A percentile compares a stretch with the other conserved stretches of the same genome.
Evolutionary conservation across 2,888 invertebrate species (phyloP).

Genomic region (Chrysolina americana): DNA sequence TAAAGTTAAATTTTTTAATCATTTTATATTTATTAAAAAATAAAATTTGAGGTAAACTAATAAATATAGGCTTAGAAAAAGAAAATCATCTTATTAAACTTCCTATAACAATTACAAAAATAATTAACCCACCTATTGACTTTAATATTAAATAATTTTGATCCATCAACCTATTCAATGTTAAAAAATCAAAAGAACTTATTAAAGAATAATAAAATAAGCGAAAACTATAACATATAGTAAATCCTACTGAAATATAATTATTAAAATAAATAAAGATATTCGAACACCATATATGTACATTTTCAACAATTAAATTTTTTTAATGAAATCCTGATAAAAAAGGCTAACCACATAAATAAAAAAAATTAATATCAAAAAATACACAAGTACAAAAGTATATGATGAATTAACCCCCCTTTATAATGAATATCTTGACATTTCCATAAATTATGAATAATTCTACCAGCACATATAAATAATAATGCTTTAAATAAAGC

Average conservation of each 20-base stretch:
- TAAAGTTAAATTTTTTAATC: conserved; percentile 60
- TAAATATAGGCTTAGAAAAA: conserved; percentile 71
- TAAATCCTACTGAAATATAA: conserved; percentile 74
- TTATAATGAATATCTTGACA: conserved; percentile 80
- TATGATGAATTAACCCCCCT: conserved; percentile 70
- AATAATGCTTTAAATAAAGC: conserved; percentile 83
- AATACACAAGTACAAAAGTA: conserved; percentile 73
- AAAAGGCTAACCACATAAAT: conserved; percentile 68
- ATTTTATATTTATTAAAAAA: conserved; percentile 68
- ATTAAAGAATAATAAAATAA: conserved; percentile 73
- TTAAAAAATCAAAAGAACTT: conserved; percentile 70
- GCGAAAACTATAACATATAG: conserved; percentile 63
- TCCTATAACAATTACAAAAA: conserved; percentile 73
- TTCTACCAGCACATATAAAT: conserved; percentile 80
- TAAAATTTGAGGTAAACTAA: conserved; percentile 72
- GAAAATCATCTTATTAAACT: conserved; percentile 73
- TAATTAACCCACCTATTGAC: conserved; percentile 65
- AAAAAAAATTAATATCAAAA: conserved; percentile 65
- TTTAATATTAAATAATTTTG: conserved; percentile 71
- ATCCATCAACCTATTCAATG: conserved; percentile 71
- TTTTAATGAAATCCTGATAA: conserved; percentile 75
- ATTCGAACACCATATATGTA: conserved; percentile 72
- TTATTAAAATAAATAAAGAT: conserved; percentile 72
- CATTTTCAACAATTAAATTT: conserved; percentile 75
- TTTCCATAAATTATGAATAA: conserved; percentile 78